Percentiles rank a stretch among this genome's conserved stretches.
Evolutionary conservation across 2,888 invertebrate species (phyloP).

Genomic region (Leptothorax acervorum): DNA sequence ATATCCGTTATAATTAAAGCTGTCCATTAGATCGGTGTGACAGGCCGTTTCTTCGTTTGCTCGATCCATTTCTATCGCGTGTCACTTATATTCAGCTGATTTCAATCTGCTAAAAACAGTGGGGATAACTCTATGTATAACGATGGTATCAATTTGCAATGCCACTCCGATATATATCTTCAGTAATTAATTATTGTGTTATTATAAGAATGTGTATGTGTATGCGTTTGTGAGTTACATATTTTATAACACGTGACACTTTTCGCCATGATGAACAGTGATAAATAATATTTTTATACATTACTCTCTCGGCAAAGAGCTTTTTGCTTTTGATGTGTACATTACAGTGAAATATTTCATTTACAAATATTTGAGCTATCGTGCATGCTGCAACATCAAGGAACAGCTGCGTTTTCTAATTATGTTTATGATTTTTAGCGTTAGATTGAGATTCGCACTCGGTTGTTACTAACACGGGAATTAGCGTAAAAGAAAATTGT

Average conservation of each 20-base stretch:
- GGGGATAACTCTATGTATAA: conserved; percentile 7
- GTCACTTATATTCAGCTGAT: conserved; percentile 41
- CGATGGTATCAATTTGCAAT: conserved; percentile 2
- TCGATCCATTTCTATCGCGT: conserved; percentile 61
- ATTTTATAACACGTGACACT: neutral
- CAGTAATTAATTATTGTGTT: conserved; percentile 14
- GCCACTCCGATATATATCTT: neutral
- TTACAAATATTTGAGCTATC: conserved; percentile 19
- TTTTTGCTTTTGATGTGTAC: conserved; percentile 1
- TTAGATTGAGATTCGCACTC: neutral
- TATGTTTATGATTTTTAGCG: neutral
- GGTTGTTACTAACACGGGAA: neutral
- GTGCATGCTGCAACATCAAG: neutral
- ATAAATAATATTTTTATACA: conserved; percentile 6
- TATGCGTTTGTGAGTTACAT: neutral
- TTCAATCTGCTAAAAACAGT: neutral
- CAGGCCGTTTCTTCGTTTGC: conserved; percentile 46
- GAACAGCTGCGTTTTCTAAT: neutral
- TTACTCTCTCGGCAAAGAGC: neutral
- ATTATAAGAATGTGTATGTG: neutral
- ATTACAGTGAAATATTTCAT: conserved; percentile 3
- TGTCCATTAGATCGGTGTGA: conserved; percentile 62
- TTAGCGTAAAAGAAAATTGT: conserved; percentile 8
- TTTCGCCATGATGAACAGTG: neutral
- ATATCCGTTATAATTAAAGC: conserved; percentile 67